These are phyloP conservation scores for Elanus axillaris DNA, from an alignment of 2,113 vertebrate species.

Conservation along the genomic window DNA sequence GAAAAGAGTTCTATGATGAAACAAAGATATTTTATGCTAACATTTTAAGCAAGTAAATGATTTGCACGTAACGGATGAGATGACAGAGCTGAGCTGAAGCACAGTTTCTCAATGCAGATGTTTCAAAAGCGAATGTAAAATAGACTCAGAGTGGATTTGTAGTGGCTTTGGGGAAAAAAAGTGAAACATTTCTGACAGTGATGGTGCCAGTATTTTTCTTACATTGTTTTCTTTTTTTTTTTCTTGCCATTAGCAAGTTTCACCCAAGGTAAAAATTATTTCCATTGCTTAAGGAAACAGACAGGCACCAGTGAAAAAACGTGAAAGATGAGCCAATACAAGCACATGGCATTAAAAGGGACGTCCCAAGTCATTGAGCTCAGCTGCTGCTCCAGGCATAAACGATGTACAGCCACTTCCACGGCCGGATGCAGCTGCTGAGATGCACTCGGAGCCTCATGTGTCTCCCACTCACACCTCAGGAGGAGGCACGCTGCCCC, in stretches of 20 bases:
- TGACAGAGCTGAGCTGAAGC: constrained; percentile 11
- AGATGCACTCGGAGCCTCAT: background rate
- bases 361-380: rapidly evolving
- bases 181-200: background rate
- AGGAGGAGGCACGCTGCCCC: background rate
- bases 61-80: constrained; percentile 1
- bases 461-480: background rate
- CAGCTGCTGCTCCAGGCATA: background rate
- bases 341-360: background rate
- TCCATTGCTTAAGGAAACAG: background rate
- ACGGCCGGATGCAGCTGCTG: rapidly evolving
- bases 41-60: background rate
- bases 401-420: background rate
- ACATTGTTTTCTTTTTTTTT: background rate
- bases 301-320: background rate
- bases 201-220: background rate
- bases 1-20: background rate
- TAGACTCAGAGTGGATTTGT: background rate
- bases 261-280: background rate
- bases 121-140: background rate
- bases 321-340: background rate
- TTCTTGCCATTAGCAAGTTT: background rate
- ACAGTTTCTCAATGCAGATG: background rate
- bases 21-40: background rate
- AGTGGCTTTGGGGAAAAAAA: background rate